These are phyloP conservation scores for Buteo buteo DNA, from an alignment of 2,113 vertebrate species.

Conservation along the genomic window DNA sequence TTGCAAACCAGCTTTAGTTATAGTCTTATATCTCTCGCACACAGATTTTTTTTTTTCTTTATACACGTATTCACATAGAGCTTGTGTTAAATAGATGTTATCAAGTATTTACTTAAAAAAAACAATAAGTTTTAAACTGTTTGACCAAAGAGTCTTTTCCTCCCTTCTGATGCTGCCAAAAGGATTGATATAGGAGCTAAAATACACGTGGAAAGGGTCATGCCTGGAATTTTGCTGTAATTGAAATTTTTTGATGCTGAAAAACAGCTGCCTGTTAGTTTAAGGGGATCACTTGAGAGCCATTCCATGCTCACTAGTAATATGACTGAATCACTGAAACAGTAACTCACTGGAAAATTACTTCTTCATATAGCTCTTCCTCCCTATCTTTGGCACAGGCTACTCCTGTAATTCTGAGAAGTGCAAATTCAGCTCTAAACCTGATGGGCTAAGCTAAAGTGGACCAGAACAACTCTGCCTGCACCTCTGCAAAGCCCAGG, in stretches of 20 bases:
- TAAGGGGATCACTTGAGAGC: background rate
- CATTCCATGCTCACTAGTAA: background rate
- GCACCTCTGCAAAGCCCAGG: background rate
- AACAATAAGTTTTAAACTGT: slow-evolving; percentile 42
- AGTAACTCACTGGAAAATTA: background rate
- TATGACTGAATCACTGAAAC: background rate
- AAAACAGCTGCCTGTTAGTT: background rate
- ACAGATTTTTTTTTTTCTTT: slow-evolving; percentile 33
- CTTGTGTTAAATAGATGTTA: slow-evolving; percentile 50
- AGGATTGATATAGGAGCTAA: slow-evolving; percentile 36
- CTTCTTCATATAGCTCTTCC: background rate
- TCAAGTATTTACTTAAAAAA: slow-evolving; percentile 57
- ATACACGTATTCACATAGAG: background rate
- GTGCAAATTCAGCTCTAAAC: background rate
- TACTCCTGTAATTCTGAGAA: background rate
- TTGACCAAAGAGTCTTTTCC: slow-evolving; percentile 40
- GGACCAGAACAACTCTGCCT: background rate
- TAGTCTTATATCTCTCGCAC: background rate
- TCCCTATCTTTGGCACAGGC: background rate
- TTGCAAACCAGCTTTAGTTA: slow-evolving; percentile 7
- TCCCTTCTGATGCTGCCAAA: slow-evolving; percentile 33
- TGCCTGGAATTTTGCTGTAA: slow-evolving; percentile 20
- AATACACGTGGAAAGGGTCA: slow-evolving; percentile 28
- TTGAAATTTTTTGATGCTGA: background rate
- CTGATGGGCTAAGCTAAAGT: background rate